These are phyloP conservation scores for Merluccius polli DNA, from an alignment of 2,797 vertebrate genomes.

Conservation along the genomic window DNA sequence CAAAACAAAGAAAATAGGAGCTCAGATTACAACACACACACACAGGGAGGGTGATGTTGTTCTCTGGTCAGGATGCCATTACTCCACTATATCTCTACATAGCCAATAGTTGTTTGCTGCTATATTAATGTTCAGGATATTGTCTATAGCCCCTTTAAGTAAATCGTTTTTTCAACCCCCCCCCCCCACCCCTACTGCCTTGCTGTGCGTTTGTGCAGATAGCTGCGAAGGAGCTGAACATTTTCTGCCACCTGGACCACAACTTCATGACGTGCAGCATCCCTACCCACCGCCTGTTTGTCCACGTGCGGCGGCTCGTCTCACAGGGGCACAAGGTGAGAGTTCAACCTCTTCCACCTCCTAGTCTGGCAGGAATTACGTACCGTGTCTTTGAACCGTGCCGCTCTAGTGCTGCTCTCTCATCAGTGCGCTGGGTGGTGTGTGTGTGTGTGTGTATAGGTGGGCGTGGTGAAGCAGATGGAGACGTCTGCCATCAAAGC, in stretches of 20 bases:
- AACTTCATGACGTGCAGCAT: constrained; percentile 99
- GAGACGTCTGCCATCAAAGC: constrained; percentile 95
- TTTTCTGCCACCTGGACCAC: constrained; percentile 89
- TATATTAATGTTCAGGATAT: too few relatives aligned
- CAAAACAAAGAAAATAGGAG: too few relatives aligned
- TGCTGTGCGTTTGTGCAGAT: constrained; percentile 68
- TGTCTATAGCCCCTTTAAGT: too few relatives aligned
- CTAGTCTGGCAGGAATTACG: too few relatives aligned
- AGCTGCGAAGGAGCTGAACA: constrained; percentile 89
- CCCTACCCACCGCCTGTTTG: constrained; percentile 87
- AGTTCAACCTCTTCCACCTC: background rate
- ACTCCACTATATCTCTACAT: too few relatives aligned
- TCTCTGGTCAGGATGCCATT: too few relatives aligned
- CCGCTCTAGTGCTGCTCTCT: background rate
- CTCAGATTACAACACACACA: too few relatives aligned
- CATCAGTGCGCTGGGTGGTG: background rate
- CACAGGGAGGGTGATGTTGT: too few relatives aligned
- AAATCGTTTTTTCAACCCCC: too few relatives aligned
- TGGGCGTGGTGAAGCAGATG: constrained; percentile 93
- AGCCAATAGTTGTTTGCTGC: too few relatives aligned
- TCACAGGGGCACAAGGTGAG: constrained; percentile 91
- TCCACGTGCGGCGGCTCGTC: constrained; percentile 90
- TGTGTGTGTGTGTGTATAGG: constrained; percentile 65
- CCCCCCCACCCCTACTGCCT: too few relatives aligned
- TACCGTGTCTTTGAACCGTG: background rate